Percentiles rank a stretch among this genome's conserved stretches.
These are phyloP conservation scores for Aphaenogaster ashmeadi DNA, from an alignment of 1,140 invertebrate genomes.

Conservation along the genomic window DNA sequence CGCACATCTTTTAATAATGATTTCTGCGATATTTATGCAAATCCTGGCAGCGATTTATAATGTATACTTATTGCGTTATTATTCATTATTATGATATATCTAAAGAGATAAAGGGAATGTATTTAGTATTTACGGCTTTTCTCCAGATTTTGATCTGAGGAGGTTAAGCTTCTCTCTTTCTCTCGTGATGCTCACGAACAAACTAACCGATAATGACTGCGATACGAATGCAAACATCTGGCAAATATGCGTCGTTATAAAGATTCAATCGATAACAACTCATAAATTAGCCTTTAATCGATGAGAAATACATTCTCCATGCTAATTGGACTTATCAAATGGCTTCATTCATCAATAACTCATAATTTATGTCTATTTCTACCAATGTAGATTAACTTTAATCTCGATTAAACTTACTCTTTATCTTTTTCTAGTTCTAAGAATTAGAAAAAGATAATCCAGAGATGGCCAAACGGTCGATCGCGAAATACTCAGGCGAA, in stretches of 20 bases:
- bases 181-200: not conserved
- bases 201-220: not conserved
- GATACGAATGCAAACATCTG: not conserved
- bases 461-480: no score
- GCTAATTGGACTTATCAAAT: not conserved
- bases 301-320: not conserved
- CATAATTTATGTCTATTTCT: no score
- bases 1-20: not conserved
- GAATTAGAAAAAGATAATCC: no score
- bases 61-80: not conserved
- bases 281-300: not conserved
- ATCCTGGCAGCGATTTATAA: not conserved
- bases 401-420: no score
- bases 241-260: not conserved
- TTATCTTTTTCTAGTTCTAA: no score
- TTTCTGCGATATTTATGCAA: not conserved
- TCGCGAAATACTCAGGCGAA: no score
- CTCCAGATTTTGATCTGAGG: not conserved
- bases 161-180: not conserved
- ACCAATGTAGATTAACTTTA: no score
- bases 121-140: not conserved
- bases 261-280: not conserved
- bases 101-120: slow-evolving; percentile 6
- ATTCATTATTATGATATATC: not conserved
- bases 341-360: no score